A percentile compares a stretch with the other conserved stretches of the same genome.
Evolutionary conservation across 2,888 invertebrate genomes (phyloP).

Genomic region (Luperina nickerlii): DNA sequence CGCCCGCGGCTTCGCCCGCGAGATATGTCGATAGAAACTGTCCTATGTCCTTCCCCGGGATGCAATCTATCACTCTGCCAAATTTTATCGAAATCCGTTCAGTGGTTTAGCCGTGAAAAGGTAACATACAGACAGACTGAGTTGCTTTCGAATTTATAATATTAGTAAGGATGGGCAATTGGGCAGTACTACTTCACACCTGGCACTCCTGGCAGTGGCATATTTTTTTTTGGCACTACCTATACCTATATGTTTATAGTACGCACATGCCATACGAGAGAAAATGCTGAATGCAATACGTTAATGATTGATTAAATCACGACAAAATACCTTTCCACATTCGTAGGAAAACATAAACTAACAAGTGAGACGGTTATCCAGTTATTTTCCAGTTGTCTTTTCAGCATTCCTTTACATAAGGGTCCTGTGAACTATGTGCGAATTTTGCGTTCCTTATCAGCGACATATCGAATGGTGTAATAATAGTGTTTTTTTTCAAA

Average conservation of each 20-base stretch:
- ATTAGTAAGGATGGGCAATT: no score
- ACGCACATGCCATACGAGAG: background rate
- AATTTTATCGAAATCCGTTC: no score
- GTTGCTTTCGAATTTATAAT: no score
- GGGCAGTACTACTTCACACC: background rate
- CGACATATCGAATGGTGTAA: no score
- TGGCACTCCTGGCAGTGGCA: background rate
- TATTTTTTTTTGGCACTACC: background rate
- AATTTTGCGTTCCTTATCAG: background rate
- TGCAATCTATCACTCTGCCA: no score
- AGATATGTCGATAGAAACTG: no score
- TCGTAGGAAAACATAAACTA: background rate
- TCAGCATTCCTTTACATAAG: no score
- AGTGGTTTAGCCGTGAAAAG: no score
- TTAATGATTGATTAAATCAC: background rate
- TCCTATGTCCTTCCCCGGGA: no score
- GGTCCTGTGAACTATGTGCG: background rate
- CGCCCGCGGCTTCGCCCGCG: no score
- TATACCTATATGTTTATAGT: background rate
- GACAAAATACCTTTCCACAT: background rate
- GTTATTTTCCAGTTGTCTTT: background rate
- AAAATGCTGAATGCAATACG: background rate
- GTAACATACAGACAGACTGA: no score
- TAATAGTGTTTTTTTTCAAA: background rate
- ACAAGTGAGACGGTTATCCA: background rate